These are phyloP conservation scores for Pristionchus mayeri DNA, from an alignment of 2,888 invertebrate species.

Conservation along the genomic window DNA sequence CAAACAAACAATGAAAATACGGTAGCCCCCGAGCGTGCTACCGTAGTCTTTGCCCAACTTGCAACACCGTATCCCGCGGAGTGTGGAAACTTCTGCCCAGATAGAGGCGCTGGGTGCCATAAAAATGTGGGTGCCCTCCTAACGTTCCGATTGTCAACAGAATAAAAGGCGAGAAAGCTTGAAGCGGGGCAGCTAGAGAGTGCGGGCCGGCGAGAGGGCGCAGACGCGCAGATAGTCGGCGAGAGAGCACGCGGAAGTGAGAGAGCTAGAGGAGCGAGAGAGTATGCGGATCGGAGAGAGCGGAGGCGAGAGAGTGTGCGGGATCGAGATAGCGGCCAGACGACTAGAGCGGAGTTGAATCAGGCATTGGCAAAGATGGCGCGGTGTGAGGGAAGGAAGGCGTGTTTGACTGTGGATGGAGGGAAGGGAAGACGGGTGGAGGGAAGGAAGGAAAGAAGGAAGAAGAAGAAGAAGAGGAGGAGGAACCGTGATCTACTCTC, in stretches of 20 bases:
- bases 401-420: constrained; percentile 42
- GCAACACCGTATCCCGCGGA: constrained; percentile 19
- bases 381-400: constrained; percentile 35
- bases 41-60: too few relatives aligned
- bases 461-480: neutral
- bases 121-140: neutral
- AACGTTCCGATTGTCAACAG: constrained; percentile 47
- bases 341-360: constrained; percentile 37
- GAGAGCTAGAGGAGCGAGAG: constrained; percentile 13
- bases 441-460: neutral
- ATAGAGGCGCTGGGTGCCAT: constrained; percentile 34
- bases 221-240: neutral
- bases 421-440: constrained; percentile 1
- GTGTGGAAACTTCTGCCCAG: constrained; percentile 7
- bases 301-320: neutral
- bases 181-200: neutral
- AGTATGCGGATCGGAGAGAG: neutral
- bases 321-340: neutral
- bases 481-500: neutral
- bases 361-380: constrained; percentile 40
- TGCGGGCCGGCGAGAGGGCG: neutral
- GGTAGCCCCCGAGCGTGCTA: too few relatives aligned
- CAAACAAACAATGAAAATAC: neutral
- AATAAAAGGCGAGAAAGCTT: constrained; percentile 47
- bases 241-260: neutral